Evolutionary conservation across 2,113 vertebrate genomes (phyloP).

Genomic region (Amblyopsis rosae): DNA sequence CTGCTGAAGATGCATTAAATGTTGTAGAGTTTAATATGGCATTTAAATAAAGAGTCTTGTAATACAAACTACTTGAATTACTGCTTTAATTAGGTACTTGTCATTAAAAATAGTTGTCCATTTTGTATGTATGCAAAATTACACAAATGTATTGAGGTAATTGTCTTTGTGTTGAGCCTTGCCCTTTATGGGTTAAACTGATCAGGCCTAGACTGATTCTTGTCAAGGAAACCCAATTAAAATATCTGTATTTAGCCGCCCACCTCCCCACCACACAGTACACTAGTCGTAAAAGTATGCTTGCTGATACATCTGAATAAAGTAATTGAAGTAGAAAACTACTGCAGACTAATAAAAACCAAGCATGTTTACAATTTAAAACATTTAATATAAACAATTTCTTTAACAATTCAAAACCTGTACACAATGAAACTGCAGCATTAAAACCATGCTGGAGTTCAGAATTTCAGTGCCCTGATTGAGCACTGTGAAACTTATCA

Average conservation of each 20-base stretch:
- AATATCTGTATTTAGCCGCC: background rate
- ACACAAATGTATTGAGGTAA: too few relatives aligned
- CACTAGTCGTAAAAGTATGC: background rate
- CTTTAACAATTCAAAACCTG: background rate
- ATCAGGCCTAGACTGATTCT: too few relatives aligned
- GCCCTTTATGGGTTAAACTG: too few relatives aligned
- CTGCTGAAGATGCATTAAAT: constrained; percentile 38
- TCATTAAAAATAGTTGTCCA: too few relatives aligned
- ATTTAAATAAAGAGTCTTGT: constrained; percentile 65
- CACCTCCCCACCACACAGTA: background rate
- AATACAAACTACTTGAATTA: constrained; percentile 1
- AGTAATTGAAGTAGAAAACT: background rate
- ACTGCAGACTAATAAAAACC: too few relatives aligned
- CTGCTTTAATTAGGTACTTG: too few relatives aligned
- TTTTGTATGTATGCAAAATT: too few relatives aligned
- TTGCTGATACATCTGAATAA: background rate
- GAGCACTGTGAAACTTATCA: too few relatives aligned
- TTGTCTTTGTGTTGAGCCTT: too few relatives aligned
- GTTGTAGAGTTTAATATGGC: constrained; percentile 49
- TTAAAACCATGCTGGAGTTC: background rate
- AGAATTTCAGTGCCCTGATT: too few relatives aligned
- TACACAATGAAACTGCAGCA: background rate
- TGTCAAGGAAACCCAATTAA: too few relatives aligned
- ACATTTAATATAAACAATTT: constrained; percentile 50
- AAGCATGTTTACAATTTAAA: background rate